These are phyloP conservation scores for Drosophila asahinai DNA, from an alignment of 1,140 invertebrate genomes.

Conservation along the genomic window DNA sequence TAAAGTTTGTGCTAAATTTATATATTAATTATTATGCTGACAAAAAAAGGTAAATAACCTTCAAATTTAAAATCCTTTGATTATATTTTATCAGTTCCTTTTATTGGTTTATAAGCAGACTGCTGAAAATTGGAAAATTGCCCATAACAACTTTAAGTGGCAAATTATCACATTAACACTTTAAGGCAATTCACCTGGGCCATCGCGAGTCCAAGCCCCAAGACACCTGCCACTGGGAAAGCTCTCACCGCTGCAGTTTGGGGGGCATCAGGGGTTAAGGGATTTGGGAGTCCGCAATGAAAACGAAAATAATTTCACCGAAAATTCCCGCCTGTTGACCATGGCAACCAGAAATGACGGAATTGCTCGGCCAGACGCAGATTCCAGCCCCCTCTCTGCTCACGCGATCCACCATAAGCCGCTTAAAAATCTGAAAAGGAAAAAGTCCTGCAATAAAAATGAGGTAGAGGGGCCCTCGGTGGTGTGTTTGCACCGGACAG, in stretches of 20 bases:
- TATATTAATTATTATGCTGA: too few relatives aligned
- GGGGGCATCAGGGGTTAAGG: slow-evolving; percentile 22
- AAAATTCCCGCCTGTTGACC: slow-evolving; percentile 40
- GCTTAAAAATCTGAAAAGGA: slow-evolving; percentile 58
- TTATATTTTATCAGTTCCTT: background rate
- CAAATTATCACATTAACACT: slow-evolving; percentile 12
- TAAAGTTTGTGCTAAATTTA: background rate
- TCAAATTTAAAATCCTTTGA: background rate
- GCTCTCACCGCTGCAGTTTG: slow-evolving; percentile 7
- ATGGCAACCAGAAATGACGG: slow-evolving; percentile 48
- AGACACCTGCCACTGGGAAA: slow-evolving; percentile 23
- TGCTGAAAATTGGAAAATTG: background rate
- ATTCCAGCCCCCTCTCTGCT: slow-evolving; percentile 3
- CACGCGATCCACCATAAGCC: slow-evolving; percentile 49
- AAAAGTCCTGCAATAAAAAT: too few relatives aligned
- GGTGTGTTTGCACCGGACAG: slow-evolving; percentile 8
- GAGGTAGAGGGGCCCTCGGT: background rate
- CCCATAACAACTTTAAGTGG: slow-evolving; percentile 17
- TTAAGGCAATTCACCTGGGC: slow-evolving; percentile 18
- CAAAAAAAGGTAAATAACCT: too few relatives aligned
- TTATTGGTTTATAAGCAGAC: background rate
- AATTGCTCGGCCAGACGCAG: slow-evolving; percentile 31
- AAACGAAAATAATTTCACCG: slow-evolving; percentile 54
- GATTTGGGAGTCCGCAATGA: slow-evolving; percentile 44
- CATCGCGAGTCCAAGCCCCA: background rate